Evolutionary conservation across 2,888 invertebrate genomes (phyloP).

Genomic region (Oscheius sp.): DNA sequence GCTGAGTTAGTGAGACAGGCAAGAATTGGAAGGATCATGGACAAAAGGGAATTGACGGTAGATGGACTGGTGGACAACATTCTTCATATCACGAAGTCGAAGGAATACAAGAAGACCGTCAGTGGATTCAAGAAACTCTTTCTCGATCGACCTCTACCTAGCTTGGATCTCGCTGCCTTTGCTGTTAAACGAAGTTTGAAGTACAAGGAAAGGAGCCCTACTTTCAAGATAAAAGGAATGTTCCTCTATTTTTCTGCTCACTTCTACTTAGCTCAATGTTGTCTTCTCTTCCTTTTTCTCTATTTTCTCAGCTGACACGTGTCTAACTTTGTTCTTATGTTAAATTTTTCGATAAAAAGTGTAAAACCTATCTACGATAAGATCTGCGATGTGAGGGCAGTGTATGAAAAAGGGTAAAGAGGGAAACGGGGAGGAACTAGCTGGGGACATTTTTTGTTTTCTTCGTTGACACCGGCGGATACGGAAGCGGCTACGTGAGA

Average conservation of each 20-base stretch:
- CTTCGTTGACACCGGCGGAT: no score
- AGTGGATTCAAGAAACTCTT: slow-evolving; percentile 30
- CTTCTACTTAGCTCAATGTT: no score
- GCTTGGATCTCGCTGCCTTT: slow-evolving; percentile 37
- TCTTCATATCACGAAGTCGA: no score
- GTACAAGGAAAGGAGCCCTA: neutral
- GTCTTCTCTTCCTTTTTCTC: no score
- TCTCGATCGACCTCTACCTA: slow-evolving; percentile 44
- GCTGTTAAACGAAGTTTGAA: slow-evolving; percentile 32
- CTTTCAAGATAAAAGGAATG: slow-evolving; percentile 33
- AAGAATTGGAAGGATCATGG: slow-evolving; percentile 32
- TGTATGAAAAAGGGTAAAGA: no score
- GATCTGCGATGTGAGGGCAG: neutral
- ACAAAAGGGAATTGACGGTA: slow-evolving; percentile 17
- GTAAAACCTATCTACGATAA: neutral
- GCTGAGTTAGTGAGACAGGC: slow-evolving; percentile 37
- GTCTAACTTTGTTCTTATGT: no score
- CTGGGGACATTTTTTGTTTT: no score
- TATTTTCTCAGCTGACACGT: no score
- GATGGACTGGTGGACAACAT: neutral
- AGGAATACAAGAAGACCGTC: slow-evolving; percentile 16
- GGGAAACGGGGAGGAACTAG: no score
- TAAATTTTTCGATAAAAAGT: no score
- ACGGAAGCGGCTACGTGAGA: no score
- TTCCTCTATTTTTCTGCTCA: neutral